A percentile compares a stretch with the other conserved stretches of the same genome.
These are phyloP conservation scores for Tolypeutes matacus DNA, from an alignment of 2,797 vertebrate genomes.

Conservation along the genomic window DNA sequence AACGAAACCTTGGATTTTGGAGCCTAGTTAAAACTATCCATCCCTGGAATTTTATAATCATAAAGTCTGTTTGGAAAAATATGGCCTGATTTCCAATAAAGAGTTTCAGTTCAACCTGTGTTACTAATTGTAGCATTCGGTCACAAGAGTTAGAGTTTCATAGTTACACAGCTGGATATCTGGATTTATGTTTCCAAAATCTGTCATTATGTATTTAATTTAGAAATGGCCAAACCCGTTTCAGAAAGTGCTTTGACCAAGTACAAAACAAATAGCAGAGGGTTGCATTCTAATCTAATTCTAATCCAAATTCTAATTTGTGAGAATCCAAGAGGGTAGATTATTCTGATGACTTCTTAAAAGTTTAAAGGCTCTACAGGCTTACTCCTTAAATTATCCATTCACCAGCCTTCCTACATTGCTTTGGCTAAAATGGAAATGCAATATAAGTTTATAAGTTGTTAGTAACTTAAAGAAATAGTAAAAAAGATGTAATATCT, in stretches of 20 bases:
- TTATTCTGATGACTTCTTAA: not conserved
- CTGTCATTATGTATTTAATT: slow-evolving; percentile 60
- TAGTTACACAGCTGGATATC: slow-evolving; percentile 25
- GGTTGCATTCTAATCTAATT: not conserved
- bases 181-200: slow-evolving; percentile 60
- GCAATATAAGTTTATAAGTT: not conserved
- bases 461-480: slow-evolving; percentile 29
- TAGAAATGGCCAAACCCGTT: slow-evolving; percentile 36
- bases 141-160: slow-evolving; percentile 24
- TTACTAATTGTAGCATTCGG: slow-evolving; percentile 64
- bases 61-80: slow-evolving; percentile 17
- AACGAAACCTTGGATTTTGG: not conserved
- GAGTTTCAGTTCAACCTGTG: slow-evolving; percentile 67
- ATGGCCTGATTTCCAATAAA: slow-evolving; percentile 38
- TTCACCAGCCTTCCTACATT: not conserved
- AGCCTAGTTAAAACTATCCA: not conserved
- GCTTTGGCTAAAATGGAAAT: slow-evolving; percentile 26
- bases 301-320: slow-evolving; percentile 17
- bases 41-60: slow-evolving; percentile 12
- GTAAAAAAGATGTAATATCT: not conserved
- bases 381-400: not conserved
- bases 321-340: not conserved
- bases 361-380: not conserved
- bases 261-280: not conserved
- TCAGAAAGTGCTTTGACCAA: slow-evolving; percentile 18